A percentile compares a stretch with the other conserved stretches of the same genome.
These are phyloP conservation scores for Nebria salina DNA, from an alignment of 2,888 invertebrate species.

Conservation along the genomic window DNA sequence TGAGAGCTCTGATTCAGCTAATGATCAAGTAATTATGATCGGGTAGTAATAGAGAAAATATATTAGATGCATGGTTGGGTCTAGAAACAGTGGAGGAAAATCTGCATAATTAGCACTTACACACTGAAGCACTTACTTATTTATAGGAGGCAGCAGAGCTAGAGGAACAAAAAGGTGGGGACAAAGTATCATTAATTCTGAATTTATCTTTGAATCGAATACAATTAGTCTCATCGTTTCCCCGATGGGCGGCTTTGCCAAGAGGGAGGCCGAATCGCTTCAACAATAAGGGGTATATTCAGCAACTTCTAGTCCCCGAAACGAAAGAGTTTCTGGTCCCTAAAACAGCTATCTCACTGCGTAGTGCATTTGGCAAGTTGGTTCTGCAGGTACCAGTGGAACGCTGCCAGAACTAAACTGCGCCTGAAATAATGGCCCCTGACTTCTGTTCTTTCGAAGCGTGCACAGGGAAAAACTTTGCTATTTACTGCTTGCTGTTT, in stretches of 20 bases:
- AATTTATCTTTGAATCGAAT: slow-evolving; percentile 42
- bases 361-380: not conserved
- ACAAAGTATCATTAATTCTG: slow-evolving; percentile 38
- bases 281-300: slow-evolving; percentile 15
- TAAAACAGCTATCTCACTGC: not conserved
- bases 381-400: slow-evolving; percentile 3
- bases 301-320: not conserved
- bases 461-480: slow-evolving; percentile 50
- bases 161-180: slow-evolving; percentile 29
- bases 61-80: slow-evolving; percentile 15
- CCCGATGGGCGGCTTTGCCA: not conserved
- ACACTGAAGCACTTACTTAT: slow-evolving; percentile 9
- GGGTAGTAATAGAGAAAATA: not conserved
- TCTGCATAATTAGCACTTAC: slow-evolving; percentile 29
- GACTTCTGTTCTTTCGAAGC: not conserved
- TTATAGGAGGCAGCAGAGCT: not conserved
- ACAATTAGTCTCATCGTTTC: slow-evolving; percentile 41
- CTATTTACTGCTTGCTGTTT: slow-evolving; percentile 53
- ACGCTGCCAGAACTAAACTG: not conserved
- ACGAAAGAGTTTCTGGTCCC: not conserved
- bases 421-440: not conserved
- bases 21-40: slow-evolving; percentile 15
- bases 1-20: not conserved
- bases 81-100: not conserved
- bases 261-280: slow-evolving; percentile 15